Percentiles rank a stretch among this genome's conserved stretches.
phyloP scores from a whole-genome alignment of 2,888 invertebrate species.

The Rhodophaea formosa region DNA sequence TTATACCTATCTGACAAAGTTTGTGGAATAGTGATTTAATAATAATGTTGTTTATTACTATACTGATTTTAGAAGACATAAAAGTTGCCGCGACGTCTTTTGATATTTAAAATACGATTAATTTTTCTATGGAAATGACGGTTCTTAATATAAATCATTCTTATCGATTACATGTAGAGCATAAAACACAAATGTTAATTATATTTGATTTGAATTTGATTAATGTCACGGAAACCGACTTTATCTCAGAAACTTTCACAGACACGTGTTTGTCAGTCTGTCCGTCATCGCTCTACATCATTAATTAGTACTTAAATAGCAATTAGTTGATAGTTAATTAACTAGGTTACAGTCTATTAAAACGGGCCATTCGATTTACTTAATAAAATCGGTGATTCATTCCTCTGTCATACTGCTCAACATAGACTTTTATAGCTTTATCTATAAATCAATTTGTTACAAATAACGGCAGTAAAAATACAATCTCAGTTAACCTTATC shows the following conservation, averaged over 20 bases:
- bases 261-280: conserved; percentile 54
- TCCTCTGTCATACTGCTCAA: conserved; percentile 19
- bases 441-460: conserved; percentile 14
- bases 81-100: background rate
- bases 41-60: conserved; percentile 1
- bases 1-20: conserved; percentile 7
- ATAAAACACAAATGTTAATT: conserved; percentile 15
- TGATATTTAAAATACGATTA: background rate
- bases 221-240: conserved; percentile 20
- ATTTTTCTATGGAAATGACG: background rate
- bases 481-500: conserved; percentile 8
- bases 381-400: conserved; percentile 24
- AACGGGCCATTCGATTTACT: conserved; percentile 40
- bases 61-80: background rate
- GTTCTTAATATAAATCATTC: background rate
- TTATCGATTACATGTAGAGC: background rate
- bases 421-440: conserved; percentile 13
- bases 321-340: conserved; percentile 61
- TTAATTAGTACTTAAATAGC: conserved; percentile 59
- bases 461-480: conserved; percentile 15
- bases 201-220: conserved; percentile 18
- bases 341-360: conserved; percentile 49
- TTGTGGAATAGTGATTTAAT: conserved; percentile 4
- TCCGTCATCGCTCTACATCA: conserved; percentile 52
- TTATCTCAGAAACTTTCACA: conserved; percentile 37